Evolutionary conservation across 2,888 invertebrate species (phyloP).

Genomic region (Drosophila tanythrix): DNA sequence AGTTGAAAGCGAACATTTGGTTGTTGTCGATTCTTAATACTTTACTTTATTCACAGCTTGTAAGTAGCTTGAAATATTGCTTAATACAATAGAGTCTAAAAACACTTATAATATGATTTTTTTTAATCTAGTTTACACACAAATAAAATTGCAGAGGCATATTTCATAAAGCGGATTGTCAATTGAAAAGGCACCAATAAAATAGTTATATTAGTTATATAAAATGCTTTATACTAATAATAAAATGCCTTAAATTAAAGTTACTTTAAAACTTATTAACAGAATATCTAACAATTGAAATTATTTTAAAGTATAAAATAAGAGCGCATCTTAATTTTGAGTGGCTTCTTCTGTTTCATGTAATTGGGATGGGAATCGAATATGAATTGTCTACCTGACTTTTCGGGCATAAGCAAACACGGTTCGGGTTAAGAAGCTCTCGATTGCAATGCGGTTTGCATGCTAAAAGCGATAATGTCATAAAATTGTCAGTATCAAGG

Average conservation of each 20-base stretch:
- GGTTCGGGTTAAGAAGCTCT: slow-evolving; percentile 29
- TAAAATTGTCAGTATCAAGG: slow-evolving; percentile 71
- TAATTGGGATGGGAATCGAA: slow-evolving; percentile 44
- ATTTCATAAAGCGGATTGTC: neutral
- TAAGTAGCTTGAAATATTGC: neutral
- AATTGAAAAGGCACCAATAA: neutral
- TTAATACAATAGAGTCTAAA: neutral
- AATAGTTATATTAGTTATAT: neutral
- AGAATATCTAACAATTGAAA: neutral
- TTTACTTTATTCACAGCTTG: neutral
- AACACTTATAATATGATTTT: neutral
- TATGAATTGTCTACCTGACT: slow-evolving; percentile 42
- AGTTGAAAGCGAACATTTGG: neutral
- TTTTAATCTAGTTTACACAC: neutral
- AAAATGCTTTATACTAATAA: too few species aligned
- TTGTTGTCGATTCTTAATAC: neutral
- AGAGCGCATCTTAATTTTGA: neutral
- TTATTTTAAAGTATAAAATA: neutral
- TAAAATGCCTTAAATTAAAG: neutral
- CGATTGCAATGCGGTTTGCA: slow-evolving; percentile 68
- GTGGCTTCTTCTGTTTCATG: slow-evolving; percentile 5
- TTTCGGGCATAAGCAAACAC: slow-evolving; percentile 35
- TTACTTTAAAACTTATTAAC: neutral
- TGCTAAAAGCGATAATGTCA: slow-evolving; percentile 66
- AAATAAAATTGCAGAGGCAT: neutral